These are phyloP conservation scores for Reinhardtius hippoglossoides DNA, from an alignment of 2,113 vertebrate species.

Conservation along the genomic window DNA sequence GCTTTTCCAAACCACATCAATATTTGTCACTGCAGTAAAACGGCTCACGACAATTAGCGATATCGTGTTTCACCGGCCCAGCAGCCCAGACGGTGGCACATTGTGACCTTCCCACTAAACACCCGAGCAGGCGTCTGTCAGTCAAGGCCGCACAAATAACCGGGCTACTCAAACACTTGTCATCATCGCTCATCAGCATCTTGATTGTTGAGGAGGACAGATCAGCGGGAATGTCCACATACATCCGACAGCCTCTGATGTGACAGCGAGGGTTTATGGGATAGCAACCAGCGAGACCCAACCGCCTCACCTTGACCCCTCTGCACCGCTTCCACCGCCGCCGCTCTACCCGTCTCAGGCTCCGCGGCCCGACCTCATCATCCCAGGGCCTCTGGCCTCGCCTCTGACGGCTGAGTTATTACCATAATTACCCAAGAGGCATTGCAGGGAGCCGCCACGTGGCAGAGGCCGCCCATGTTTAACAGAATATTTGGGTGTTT, in stretches of 20 bases:
- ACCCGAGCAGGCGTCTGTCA: conserved; percentile 12
- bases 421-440: conserved; percentile 81
- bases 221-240: conserved; percentile 61
- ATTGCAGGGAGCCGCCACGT: conserved; percentile 67
- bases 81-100: conserved; percentile 13
- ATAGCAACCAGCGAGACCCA: conserved; percentile 19
- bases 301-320: conserved; percentile 70
- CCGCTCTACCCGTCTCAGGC: conserved; percentile 46
- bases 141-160: conserved; percentile 55
- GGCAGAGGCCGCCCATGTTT: conserved; percentile 76
- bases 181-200: conserved; percentile 76
- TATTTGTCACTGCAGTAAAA: conserved; percentile 23
- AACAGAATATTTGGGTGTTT: conserved; percentile 83
- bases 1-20: conserved; percentile 30
- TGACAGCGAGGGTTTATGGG: conserved; percentile 77
- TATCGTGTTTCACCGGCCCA: conserved; percentile 4
- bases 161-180: conserved; percentile 56
- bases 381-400: conserved; percentile 74
- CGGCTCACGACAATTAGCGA: conserved; percentile 8
- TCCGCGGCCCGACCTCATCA: conserved; percentile 74
- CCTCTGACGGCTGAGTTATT: conserved; percentile 80
- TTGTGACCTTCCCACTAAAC: conserved; percentile 48
- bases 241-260: conserved; percentile 70
- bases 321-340: conserved; percentile 17
- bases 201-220: conserved; percentile 64